Conservation (phyloP, 2,113 vertebrate genomes). For the Tachysurus vachellii region DNA sequence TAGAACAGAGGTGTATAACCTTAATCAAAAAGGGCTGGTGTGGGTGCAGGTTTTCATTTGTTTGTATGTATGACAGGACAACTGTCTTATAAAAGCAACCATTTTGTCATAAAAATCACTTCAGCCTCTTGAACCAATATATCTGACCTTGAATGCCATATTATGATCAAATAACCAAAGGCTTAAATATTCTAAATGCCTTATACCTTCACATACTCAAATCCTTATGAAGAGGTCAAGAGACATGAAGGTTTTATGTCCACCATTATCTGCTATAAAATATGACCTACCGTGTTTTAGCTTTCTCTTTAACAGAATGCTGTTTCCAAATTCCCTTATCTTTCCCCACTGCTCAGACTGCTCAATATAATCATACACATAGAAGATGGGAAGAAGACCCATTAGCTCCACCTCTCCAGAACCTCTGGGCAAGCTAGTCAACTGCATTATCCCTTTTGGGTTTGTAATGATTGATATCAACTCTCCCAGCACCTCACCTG, state of each 20-base stretch:
- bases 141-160: background rate
- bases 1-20: too few species aligned
- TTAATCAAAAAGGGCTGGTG: too few species aligned
- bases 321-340: slow-evolving; percentile 62
- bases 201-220: background rate
- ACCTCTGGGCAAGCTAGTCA: slow-evolving; percentile 77
- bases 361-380: slow-evolving; percentile 84
- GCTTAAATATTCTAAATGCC: background rate
- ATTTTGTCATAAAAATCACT: background rate
- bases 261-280: background rate
- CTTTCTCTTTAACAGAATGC: slow-evolving; percentile 69
- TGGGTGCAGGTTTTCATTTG: too few species aligned
- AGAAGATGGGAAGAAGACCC: slow-evolving; percentile 72
- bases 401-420: slow-evolving; percentile 80
- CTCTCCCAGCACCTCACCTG: slow-evolving; percentile 84
- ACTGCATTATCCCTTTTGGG: slow-evolving; percentile 68
- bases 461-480: slow-evolving; percentile 68
- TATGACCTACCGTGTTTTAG: slow-evolving; percentile 80
- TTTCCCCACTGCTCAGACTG: slow-evolving; percentile 72
- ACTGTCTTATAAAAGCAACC: background rate
- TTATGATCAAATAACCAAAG: background rate
- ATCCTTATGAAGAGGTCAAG: background rate
- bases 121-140: background rate
- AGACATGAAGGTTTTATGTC: background rate
- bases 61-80: too few species aligned